phyloP scores from a whole-genome alignment of 2,113 vertebrate species.

The Microtus ochrogaster region DNA sequence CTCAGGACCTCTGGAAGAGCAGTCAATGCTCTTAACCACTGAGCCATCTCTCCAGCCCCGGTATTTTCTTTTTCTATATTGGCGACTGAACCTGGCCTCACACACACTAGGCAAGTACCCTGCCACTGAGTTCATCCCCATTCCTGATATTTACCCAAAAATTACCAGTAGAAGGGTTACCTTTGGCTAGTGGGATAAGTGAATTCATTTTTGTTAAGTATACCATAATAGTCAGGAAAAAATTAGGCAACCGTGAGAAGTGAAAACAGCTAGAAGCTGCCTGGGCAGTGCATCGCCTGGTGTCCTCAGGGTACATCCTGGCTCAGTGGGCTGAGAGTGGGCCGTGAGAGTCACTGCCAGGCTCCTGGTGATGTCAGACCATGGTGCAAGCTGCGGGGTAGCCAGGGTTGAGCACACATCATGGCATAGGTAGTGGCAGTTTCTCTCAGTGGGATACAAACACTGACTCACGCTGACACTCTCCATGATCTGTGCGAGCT shows the following conservation, averaged over 20 bases:
- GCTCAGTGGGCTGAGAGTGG: neutral
- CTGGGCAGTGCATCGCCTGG: neutral
- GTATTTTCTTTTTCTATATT: neutral
- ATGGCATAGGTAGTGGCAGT: neutral
- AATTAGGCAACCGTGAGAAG: neutral
- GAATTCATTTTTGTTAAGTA: constrained; percentile 22
- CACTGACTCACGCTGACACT: neutral
- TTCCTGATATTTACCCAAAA: neutral
- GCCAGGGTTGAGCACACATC: neutral
- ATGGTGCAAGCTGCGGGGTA: neutral
- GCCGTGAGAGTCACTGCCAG: neutral
- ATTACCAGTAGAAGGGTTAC: neutral
- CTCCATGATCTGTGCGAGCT: neutral
- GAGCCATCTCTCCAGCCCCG: too few relatives aligned
- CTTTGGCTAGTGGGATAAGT: neutral
- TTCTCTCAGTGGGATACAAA: neutral
- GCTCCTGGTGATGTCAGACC: neutral
- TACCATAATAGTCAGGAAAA: neutral
- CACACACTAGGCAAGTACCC: neutral
- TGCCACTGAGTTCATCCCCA: neutral
- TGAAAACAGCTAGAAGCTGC: neutral
- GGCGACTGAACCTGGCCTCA: neutral
- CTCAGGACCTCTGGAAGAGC: too few relatives aligned
- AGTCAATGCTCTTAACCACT: too few relatives aligned
- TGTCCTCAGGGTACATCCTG: neutral